Evolutionary conservation across 2,888 invertebrate genomes (phyloP).

Genomic region (Synanthedon formicaeformis): DNA sequence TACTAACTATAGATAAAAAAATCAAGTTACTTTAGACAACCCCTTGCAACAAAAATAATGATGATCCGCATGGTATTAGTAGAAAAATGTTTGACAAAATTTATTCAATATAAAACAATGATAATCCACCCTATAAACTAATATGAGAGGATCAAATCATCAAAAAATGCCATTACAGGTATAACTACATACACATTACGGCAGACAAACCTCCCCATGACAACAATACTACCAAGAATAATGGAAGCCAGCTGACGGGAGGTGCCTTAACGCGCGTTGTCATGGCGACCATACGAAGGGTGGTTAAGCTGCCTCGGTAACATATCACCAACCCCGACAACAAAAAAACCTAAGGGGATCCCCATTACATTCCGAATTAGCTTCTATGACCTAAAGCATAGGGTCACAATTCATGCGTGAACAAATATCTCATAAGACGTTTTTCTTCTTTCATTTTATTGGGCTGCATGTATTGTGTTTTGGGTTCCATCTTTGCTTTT

Average conservation of each 20-base stretch:
- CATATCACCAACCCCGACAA: conserved; percentile 43
- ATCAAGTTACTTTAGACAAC: too few relatives aligned
- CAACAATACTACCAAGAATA: conserved; percentile 53
- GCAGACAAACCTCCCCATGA: conserved; percentile 39
- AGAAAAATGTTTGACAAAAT: too few relatives aligned
- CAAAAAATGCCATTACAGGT: conserved; percentile 46
- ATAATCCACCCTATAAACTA: conserved; percentile 8
- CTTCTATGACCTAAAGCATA: conserved; percentile 43
- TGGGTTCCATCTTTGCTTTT: conserved; percentile 70
- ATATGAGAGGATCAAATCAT: conserved; percentile 35
- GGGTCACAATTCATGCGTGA: conserved; percentile 41
- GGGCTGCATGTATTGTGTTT: conserved; percentile 62
- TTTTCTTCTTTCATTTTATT: conserved; percentile 38
- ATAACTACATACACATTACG: conserved; percentile 25
- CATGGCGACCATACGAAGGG: conserved; percentile 62
- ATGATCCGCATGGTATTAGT: too few relatives aligned
- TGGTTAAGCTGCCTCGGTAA: conserved; percentile 62
- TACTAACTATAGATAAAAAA: too few relatives aligned
- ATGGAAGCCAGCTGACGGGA: conserved; percentile 70
- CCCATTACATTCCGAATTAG: conserved; percentile 37
- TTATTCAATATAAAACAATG: too few relatives aligned
- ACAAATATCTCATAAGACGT: conserved; percentile 41
- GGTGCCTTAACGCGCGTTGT: conserved; percentile 60
- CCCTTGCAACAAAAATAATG: too few relatives aligned
- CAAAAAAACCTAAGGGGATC: conserved; percentile 36